A percentile compares a stretch with the other conserved stretches of the same genome.
Conservation (phyloP, 2,113 vertebrate species). For the Chaetura pelagica region DNA sequence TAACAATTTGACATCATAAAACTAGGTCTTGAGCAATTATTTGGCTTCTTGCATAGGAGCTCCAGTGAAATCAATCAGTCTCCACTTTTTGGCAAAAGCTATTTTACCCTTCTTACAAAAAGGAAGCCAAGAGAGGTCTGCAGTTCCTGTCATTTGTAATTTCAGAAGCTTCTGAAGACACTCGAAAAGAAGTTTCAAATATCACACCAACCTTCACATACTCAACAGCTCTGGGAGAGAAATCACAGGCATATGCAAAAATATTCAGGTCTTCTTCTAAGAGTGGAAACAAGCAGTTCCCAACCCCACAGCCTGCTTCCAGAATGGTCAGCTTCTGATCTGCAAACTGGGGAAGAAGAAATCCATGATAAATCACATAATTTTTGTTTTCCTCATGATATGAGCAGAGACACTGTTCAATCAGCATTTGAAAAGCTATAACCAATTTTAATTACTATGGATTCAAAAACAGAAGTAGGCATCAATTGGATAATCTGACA, state of each 20-base stretch:
- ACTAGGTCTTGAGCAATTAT: neutral
- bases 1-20: neutral
- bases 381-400: neutral
- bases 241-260: constrained; percentile 96
- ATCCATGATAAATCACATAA: neutral
- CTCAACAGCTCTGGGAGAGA: constrained; percentile 93
- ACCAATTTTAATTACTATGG: neutral
- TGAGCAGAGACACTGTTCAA: neutral
- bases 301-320: constrained; percentile 97
- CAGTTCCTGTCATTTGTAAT: neutral
- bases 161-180: neutral
- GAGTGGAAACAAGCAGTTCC: constrained; percentile 96
- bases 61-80: neutral
- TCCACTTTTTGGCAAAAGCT: neutral
- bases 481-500: neutral
- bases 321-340: constrained; percentile 88
- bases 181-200: neutral
- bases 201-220: constrained; percentile 88
- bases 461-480: neutral
- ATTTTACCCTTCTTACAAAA: neutral
- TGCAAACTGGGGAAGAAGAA: constrained; percentile 78
- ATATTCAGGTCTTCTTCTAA: constrained; percentile 89
- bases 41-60: neutral
- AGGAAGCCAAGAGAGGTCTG: neutral
- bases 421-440: neutral